Evolutionary conservation across 1,140 invertebrate species (phyloP).

Genomic region (Galendromus occidentalis): DNA sequence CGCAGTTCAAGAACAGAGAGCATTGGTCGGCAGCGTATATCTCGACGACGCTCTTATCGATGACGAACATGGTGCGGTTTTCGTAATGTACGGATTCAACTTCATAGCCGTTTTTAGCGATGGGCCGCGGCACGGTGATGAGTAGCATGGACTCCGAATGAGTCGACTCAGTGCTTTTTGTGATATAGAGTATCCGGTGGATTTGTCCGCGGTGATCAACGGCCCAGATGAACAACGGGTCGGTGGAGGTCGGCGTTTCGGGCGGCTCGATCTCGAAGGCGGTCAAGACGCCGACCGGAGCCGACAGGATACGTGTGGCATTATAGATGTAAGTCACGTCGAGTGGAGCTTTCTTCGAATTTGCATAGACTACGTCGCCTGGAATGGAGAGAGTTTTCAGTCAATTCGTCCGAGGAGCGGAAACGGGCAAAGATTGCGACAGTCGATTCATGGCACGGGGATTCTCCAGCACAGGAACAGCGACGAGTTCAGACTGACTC

Average conservation of each 20-base stretch:
- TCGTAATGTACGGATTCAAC: neutral
- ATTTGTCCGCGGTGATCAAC: neutral
- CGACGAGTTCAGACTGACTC: neutral
- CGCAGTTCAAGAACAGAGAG: neutral
- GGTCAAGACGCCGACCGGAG: neutral
- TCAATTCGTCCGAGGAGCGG: neutral
- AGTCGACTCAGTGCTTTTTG: neutral
- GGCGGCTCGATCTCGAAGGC: neutral
- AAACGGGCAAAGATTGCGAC: neutral
- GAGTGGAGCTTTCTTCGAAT: neutral
- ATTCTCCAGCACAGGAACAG: neutral
- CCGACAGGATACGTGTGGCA: neutral
- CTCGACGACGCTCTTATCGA: neutral
- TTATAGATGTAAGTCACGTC: neutral
- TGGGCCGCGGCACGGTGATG: neutral
- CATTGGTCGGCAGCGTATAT: neutral
- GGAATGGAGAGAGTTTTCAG: neutral
- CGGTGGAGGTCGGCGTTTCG: neutral
- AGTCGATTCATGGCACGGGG: neutral
- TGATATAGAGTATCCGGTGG: neutral
- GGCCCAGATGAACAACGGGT: neutral
- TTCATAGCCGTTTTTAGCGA: neutral
- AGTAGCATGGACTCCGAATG: neutral
- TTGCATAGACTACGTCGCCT: neutral
- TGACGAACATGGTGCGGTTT: neutral